Evolutionary conservation across 2,797 vertebrate genomes (phyloP).

Genomic region (Octomys mimax): DNA sequence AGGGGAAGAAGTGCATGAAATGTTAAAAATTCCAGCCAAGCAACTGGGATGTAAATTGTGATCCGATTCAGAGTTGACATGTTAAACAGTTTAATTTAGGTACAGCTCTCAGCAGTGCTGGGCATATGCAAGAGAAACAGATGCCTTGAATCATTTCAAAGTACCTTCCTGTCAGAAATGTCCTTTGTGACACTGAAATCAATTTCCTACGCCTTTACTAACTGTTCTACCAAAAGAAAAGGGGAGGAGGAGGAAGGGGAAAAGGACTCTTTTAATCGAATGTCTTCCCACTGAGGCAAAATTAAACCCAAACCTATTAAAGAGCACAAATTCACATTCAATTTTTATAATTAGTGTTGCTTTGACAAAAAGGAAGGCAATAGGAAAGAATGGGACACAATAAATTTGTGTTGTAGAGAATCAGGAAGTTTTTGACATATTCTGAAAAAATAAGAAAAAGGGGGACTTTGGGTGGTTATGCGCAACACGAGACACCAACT

Average conservation of each 20-base stretch:
- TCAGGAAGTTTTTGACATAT: conserved; percentile 66
- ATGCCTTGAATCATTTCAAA: conserved; percentile 90
- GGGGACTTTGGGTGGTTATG: not conserved
- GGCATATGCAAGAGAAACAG: conserved; percentile 87
- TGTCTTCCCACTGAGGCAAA: conserved; percentile 82
- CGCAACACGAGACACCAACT: not conserved
- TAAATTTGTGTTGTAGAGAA: conserved; percentile 72
- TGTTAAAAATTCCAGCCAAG: conserved; percentile 84
- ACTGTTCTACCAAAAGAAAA: conserved; percentile 84
- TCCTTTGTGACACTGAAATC: conserved; percentile 91
- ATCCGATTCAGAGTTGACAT: conserved; percentile 86
- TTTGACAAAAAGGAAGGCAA: conserved; percentile 79
- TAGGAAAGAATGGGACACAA: conserved; percentile 56
- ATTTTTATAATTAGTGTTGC: conserved; percentile 90
- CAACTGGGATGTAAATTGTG: conserved; percentile 85
- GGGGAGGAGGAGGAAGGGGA: not conserved
- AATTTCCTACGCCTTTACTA: conserved; percentile 88
- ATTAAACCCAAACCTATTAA: conserved; percentile 81
- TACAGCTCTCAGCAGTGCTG: conserved; percentile 83
- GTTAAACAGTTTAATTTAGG: conserved; percentile 90
- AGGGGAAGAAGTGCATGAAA: conserved; percentile 84
- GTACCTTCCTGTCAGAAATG: conserved; percentile 89
- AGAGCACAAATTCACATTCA: conserved; percentile 75
- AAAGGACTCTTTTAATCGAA: conserved; percentile 80
- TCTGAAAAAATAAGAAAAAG: not conserved